phyloP scores from a whole-genome alignment of 2,888 invertebrate species.

The Acheta domesticus region DNA sequence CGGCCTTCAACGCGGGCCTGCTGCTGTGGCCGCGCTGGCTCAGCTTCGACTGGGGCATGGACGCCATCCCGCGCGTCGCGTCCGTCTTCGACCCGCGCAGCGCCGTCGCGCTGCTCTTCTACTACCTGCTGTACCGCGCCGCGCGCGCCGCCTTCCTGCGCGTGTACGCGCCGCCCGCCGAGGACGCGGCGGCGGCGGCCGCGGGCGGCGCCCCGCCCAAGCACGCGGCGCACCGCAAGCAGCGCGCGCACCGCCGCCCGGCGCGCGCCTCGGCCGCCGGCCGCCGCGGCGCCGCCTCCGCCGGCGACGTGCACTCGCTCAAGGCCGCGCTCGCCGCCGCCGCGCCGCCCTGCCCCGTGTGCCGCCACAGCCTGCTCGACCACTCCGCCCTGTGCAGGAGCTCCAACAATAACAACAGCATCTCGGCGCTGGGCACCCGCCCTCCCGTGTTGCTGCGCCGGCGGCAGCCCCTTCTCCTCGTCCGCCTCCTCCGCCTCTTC shows the following conservation, averaged over 20 bases:
- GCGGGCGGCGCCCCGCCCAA: background rate
- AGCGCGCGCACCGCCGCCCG: slow-evolving; percentile 32
- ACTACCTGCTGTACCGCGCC: slow-evolving; percentile 49
- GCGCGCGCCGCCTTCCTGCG: slow-evolving; percentile 40
- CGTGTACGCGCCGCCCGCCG: slow-evolving; percentile 38
- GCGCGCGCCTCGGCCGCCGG: slow-evolving; percentile 35
- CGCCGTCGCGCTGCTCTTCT: slow-evolving; percentile 70
- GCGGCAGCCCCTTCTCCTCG: background rate
- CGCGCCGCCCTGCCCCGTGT: slow-evolving; percentile 58
- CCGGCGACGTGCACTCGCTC: slow-evolving; percentile 1
- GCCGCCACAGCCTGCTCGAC: slow-evolving; percentile 63
- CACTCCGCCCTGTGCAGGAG: slow-evolving; percentile 68
- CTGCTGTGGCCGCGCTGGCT: slow-evolving; percentile 81
- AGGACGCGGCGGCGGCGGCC: slow-evolving; percentile 55
- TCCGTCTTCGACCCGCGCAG: slow-evolving; percentile 76
- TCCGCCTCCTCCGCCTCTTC: background rate
- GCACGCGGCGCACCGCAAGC: slow-evolving; percentile 29
- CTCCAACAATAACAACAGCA: slow-evolving; percentile 68
- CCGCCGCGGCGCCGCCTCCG: slow-evolving; percentile 23
- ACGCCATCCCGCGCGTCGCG: slow-evolving; percentile 83
- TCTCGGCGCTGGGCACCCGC: slow-evolving; percentile 45
- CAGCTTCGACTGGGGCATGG: slow-evolving; percentile 99
- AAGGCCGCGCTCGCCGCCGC: slow-evolving; percentile 2
- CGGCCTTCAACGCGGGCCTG: slow-evolving; percentile 84
- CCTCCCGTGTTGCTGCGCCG: slow-evolving; percentile 45